Conservation (phyloP, 2,888 invertebrate species). For the Ditula angustiorana region DNA sequence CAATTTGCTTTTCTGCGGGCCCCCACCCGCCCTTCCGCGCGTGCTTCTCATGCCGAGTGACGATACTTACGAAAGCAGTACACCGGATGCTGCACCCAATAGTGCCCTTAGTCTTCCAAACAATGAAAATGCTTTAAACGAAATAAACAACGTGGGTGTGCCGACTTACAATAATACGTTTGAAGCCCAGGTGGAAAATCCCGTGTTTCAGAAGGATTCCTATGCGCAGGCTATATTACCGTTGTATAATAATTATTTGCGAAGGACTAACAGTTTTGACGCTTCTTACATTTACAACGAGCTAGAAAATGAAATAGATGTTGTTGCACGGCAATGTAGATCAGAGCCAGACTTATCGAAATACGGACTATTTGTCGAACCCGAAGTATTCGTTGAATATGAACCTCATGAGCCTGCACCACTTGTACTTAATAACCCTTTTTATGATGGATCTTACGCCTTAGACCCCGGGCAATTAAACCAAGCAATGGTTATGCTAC, state of each 20-base stretch:
- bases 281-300: conserved; percentile 70
- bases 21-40: conserved; percentile 79
- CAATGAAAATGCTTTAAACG: conserved; percentile 67
- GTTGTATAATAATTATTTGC: conserved; percentile 58
- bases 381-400: conserved; percentile 71
- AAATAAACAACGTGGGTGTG: conserved; percentile 82
- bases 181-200: conserved; percentile 59
- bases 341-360: conserved; percentile 81
- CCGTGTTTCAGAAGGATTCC: conserved; percentile 57
- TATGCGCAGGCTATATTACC: conserved; percentile 57
- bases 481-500: conserved; percentile 71
- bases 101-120: conserved; percentile 62
- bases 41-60: conserved; percentile 82
- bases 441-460: conserved; percentile 78
- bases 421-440: conserved; percentile 80
- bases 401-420: conserved; percentile 67
- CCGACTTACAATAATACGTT: conserved; percentile 66
- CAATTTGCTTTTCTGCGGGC: conserved; percentile 80
- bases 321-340: conserved; percentile 60
- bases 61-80: conserved; percentile 51
- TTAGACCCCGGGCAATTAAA: conserved; percentile 64
- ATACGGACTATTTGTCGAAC: conserved; percentile 72
- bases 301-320: conserved; percentile 61
- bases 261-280: conserved; percentile 79
- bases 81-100: conserved; percentile 53